Percentiles rank a stretch among this genome's conserved stretches.
phyloP scores from a whole-genome alignment of 2,113 vertebrate genomes.

The Bombycilla garrulus region DNA sequence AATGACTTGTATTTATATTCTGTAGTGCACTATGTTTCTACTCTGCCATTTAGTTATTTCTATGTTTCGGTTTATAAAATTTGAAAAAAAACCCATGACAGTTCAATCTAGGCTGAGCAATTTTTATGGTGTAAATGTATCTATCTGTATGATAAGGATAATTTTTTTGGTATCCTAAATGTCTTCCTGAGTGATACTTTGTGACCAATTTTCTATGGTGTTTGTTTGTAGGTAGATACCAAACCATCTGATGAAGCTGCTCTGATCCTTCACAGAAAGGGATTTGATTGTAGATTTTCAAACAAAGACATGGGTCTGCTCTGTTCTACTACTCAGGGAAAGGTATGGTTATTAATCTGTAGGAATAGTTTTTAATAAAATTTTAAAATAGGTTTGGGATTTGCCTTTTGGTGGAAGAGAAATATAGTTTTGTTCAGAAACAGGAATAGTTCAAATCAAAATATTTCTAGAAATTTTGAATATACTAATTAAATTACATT shows the following conservation, averaged over 20 bases:
- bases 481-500: not conserved
- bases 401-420: not conserved
- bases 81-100: not conserved
- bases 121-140: not conserved
- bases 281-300: slow-evolving; percentile 86
- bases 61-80: not conserved
- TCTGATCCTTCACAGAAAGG: slow-evolving; percentile 89
- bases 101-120: not conserved
- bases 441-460: not conserved
- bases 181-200: not conserved
- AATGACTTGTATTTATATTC: not conserved
- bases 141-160: not conserved
- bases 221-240: slow-evolving; percentile 54
- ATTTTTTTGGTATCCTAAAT: not conserved
- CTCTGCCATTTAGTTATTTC: not conserved
- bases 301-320: slow-evolving; percentile 67
- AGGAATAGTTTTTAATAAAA: not conserved
- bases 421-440: not conserved
- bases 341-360: slow-evolving; percentile 71
- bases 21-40: not conserved
- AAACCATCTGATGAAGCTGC: slow-evolving; percentile 84
- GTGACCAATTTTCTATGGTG: not conserved
- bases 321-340: slow-evolving; percentile 85
- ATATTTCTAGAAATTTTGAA: not conserved
- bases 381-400: not conserved